Evolutionary conservation across 2,888 invertebrate genomes (phyloP).

Genomic region (Nephrotoma guestfalica): DNA sequence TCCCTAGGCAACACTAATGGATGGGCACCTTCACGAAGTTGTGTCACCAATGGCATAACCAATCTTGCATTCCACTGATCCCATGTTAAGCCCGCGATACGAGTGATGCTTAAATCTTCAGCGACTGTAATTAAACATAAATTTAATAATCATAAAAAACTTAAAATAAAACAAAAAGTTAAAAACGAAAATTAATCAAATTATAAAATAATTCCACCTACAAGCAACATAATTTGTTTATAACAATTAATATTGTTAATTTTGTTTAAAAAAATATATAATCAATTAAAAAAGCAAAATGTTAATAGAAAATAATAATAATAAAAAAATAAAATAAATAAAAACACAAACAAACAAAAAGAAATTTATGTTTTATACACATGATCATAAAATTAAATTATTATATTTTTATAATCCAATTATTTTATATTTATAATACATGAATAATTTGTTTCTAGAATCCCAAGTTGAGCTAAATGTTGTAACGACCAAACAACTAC

Average conservation of each 20-base stretch:
- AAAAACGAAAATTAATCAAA: background rate
- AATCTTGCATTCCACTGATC: conserved; percentile 61
- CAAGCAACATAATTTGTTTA: conserved; percentile 1
- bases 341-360: background rate
- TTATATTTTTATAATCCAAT: background rate
- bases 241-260: background rate
- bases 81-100: conserved; percentile 54
- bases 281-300: background rate
- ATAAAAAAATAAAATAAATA: background rate
- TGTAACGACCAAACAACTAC: background rate
- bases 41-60: conserved; percentile 51
- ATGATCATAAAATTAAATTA: background rate
- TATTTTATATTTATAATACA: background rate
- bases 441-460: background rate
- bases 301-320: background rate
- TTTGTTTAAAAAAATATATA: background rate
- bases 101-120: conserved; percentile 57
- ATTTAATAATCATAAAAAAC: conserved; percentile 9
- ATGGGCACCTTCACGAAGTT: conserved; percentile 39
- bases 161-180: conserved; percentile 14
- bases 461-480: background rate
- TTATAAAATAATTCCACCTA: background rate
- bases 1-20: conserved; percentile 32
- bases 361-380: background rate
- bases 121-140: conserved; percentile 26